These are phyloP conservation scores for Chrysotoxum bicinctum DNA, from an alignment of 2,888 invertebrate genomes.

Conservation along the genomic window DNA sequence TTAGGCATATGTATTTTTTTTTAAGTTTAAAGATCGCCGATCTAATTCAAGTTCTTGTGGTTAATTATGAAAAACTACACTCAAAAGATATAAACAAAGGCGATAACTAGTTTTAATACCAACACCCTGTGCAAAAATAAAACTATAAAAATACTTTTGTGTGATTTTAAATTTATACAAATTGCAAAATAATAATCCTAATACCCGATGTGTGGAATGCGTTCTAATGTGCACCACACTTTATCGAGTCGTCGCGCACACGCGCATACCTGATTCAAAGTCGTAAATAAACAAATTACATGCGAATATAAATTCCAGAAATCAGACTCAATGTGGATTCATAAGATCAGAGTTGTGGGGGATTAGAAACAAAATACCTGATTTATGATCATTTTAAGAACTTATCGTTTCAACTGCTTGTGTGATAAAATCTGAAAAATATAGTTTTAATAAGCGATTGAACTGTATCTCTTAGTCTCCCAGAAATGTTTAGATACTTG, in stretches of 20 bases:
- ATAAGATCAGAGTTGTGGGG: neutral
- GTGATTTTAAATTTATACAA: slow-evolving; percentile 52
- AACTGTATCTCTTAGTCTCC: neutral
- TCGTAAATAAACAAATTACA: slow-evolving; percentile 40
- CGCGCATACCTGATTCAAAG: slow-evolving; percentile 13
- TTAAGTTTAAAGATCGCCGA: slow-evolving; percentile 1
- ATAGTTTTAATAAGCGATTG: slow-evolving; percentile 19
- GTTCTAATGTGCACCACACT: slow-evolving; percentile 1
- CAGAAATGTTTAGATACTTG: neutral
- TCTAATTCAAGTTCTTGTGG: slow-evolving; percentile 5
- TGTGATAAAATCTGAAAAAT: slow-evolving; percentile 39
- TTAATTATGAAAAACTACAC: slow-evolving; percentile 61
- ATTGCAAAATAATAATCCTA: slow-evolving; percentile 63
- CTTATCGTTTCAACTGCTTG: neutral
- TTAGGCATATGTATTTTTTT: neutral
- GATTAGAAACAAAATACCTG: slow-evolving; percentile 14
- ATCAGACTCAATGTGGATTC: neutral
- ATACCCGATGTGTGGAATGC: slow-evolving; percentile 32
- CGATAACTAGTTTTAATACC: slow-evolving; percentile 65
- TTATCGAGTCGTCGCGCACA: neutral
- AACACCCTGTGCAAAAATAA: slow-evolving; percentile 26
- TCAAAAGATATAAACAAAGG: slow-evolving; percentile 63
- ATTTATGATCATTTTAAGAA: slow-evolving; percentile 53
- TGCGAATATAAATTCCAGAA: slow-evolving; percentile 56
- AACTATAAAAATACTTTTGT: slow-evolving; percentile 5